Percentiles rank a stretch among this genome's conserved stretches.
Evolutionary conservation across 2,888 invertebrate genomes (phyloP).

Genomic region (Nemurella pictetii): DNA sequence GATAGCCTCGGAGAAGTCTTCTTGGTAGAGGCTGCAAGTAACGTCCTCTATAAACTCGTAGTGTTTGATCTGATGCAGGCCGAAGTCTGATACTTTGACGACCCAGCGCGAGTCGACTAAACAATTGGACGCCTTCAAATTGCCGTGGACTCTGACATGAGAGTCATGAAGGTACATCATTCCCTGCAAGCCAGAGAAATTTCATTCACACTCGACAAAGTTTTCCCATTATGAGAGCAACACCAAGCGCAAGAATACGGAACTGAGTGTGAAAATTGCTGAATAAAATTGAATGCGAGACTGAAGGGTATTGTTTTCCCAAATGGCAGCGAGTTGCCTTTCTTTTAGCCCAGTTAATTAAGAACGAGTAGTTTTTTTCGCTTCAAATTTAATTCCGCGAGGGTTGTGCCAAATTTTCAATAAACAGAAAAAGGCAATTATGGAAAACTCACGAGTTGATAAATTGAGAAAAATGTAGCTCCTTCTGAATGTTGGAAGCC

Average conservation of each 20-base stretch:
- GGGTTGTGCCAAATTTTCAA: not conserved
- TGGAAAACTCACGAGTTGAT: conserved; percentile 1
- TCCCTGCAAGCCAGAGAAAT: conserved; percentile 60
- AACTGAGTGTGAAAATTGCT: not conserved
- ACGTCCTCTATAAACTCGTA: conserved; percentile 51
- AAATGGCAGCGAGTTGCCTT: not conserved
- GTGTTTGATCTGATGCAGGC: conserved; percentile 81
- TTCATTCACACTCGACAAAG: not conserved
- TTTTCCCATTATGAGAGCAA: not conserved
- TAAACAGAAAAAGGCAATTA: conserved; percentile 8
- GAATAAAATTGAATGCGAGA: not conserved
- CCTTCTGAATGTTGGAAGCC: conserved; percentile 3
- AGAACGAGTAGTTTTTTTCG: not conserved
- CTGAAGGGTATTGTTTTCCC: not conserved
- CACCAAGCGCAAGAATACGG: not conserved
- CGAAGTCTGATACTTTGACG: conserved; percentile 90
- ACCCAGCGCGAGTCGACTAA: conserved; percentile 95
- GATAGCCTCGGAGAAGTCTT: conserved; percentile 61
- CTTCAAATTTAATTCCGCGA: not conserved
- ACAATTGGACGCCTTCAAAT: conserved; percentile 87
- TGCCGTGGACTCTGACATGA: conserved; percentile 83
- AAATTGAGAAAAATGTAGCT: not conserved
- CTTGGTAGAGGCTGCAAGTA: conserved; percentile 53
- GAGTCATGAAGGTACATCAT: conserved; percentile 91
- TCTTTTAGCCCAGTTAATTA: not conserved